Evolutionary conservation across 2,888 invertebrate genomes (phyloP), one percentile per base, ranked within the genome.

Genomic region (Clepsis dumicolana): DNA sequence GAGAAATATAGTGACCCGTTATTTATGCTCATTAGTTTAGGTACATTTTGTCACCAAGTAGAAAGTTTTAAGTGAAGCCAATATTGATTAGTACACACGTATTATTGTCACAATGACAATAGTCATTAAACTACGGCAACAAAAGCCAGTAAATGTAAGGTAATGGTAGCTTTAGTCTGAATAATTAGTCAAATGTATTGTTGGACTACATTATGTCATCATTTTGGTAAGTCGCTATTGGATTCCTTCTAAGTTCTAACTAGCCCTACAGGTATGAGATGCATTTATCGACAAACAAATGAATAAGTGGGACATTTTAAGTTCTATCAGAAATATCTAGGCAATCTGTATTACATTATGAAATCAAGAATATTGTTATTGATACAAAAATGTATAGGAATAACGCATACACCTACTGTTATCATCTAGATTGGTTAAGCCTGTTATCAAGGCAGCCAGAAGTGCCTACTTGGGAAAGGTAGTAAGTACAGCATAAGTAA

Each of bases 381-480:
- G 54, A 54, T 54, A 12, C n/a, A 29, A 25, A 16, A 27, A 10
- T 27, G 0, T 18, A 54, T 25, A 27, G 27, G n/a, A n/a, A n/a
- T 64, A 18, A 44, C 16, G 16, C 32, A 57, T 32, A 35, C 44
- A 57, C 32, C 10, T 48, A 52, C 52, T 1, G 18, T 65, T 60
- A 65, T 65, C 60, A 18, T 25, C 14, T n/a, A 1, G 52, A 52
- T 65, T 44, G 29, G 60, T 60, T 65, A 53, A 14, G 29, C 29
- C 21, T 27, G 53, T 65, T 65, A 65, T 65, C 65, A 60, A 25
- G 21, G 24, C 53, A 8, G 12, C 24, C 60, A 60, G 21, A 53
- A 53, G 41, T 29, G 24, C 5, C 53, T 25, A 53, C 41, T 65
- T 65, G 35, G 14, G 52, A 27, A 27, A 50, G n/a, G 35, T n/a